Conservation (phyloP, 2,888 invertebrate species). For the Scaptomyza caliginosa region DNA sequence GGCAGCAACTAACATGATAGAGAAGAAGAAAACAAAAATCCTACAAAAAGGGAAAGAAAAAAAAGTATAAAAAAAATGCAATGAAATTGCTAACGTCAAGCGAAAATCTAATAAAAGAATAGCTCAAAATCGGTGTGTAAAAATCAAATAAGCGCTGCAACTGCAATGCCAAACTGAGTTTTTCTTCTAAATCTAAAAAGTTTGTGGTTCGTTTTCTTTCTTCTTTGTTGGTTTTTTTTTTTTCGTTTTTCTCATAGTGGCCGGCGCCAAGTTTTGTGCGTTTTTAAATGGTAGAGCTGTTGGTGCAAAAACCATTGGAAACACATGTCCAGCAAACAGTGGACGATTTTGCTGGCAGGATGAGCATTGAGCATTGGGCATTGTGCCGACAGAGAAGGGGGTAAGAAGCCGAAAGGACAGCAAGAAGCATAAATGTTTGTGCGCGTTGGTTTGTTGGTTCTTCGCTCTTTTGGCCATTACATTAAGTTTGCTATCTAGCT, state of each 20-base stretch:
- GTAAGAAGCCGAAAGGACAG: slow-evolving; percentile 8
- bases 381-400: not conserved
- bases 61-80: slow-evolving; percentile 21
- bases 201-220: slow-evolving; percentile 30
- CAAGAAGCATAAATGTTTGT: slow-evolving; percentile 62
- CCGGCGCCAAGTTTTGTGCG: slow-evolving; percentile 61
- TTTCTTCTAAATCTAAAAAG: slow-evolving; percentile 41
- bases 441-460: slow-evolving; percentile 47
- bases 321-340: slow-evolving; percentile 72
- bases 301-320: slow-evolving; percentile 75
- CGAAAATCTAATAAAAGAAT: slow-evolving; percentile 75
- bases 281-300: slow-evolving; percentile 72
- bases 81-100: slow-evolving; percentile 47
- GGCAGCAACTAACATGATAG: slow-evolving; percentile 17
- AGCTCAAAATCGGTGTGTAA: slow-evolving; percentile 78
- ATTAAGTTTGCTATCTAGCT: slow-evolving; percentile 66
- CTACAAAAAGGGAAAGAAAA: slow-evolving; percentile 18
- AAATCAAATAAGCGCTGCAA: slow-evolving; percentile 74
- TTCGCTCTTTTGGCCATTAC: slow-evolving; percentile 68
- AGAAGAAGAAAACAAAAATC: slow-evolving; percentile 10
- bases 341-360: slow-evolving; percentile 24
- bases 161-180: slow-evolving; percentile 49
- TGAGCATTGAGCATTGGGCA: slow-evolving; percentile 21
- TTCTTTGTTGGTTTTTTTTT: not conserved
- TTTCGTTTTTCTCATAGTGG: not conserved